Base-by-base conservation (phyloP, 2,888 invertebrate species). In the Pinctada fucata region DNA sequence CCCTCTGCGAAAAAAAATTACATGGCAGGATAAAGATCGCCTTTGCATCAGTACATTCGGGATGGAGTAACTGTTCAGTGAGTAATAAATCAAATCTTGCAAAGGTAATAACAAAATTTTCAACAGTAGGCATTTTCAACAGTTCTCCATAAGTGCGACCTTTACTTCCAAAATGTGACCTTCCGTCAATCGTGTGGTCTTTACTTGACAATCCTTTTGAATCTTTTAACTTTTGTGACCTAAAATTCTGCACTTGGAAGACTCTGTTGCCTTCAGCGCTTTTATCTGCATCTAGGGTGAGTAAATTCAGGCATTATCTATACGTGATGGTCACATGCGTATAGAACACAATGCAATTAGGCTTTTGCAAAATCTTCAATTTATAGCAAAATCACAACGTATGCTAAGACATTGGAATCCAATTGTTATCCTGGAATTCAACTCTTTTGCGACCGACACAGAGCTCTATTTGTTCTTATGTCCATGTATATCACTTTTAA, bases 1-100 rank as follows among this genome's bases (percentile, higher is more conserved):
- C 69, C 80, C 47, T 52, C 78, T 79, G 68, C 80, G 50, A 68
- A 78, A 58, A 6, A 45, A 45, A 31, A 45, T 47, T 73, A 72
- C 5, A 73, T 73, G 31, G 50, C 31, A 50, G 73, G 72, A 3
- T 78, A 73, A 63, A 72, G 68, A 16, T 71, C 75, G 72, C 50
- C 10, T 50, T 79, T 47, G 47, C 72, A 49, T 66, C 47, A 31
- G n/a, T 58, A 31, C 75, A 72, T 16, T 4, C 65, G 4, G 58
- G 49, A 31, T 31, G 31, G 31, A 31, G 31, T 31, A 1, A 31
- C 31, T 31, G 31, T 31, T 48, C 68, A 63, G 68, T 79, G 8
- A 69, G 75, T 58, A 31, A 68, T 2, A 70, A 64, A 3, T 63
- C 49, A 8, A 68, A 5, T 58, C 76, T 47, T 47, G 45, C 6